phyloP scores from a whole-genome alignment of 2,113 vertebrate species.

The Turdus rufiventris region DNA sequence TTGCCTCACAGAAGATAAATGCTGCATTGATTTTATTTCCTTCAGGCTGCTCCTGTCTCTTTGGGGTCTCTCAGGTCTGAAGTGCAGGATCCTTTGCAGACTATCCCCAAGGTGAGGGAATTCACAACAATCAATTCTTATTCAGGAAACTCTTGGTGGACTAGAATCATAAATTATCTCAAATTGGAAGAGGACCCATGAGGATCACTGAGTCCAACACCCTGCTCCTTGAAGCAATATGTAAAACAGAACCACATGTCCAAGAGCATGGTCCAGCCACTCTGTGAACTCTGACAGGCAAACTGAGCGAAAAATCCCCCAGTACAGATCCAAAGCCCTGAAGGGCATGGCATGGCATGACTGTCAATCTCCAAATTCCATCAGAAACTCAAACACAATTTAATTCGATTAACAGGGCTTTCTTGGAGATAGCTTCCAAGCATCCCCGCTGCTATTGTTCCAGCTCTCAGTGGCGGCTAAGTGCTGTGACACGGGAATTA shows the following conservation, averaged over 20 bases:
- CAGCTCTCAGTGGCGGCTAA: background rate
- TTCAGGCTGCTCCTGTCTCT: background rate
- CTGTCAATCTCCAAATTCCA: background rate
- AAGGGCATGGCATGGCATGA: background rate
- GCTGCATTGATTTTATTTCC: background rate
- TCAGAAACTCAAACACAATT: background rate
- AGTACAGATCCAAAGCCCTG: background rate
- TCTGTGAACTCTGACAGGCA: background rate
- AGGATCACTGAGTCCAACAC: background rate
- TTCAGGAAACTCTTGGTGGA: background rate
- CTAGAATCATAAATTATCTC: background rate
- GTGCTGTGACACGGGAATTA: rapidly evolving
- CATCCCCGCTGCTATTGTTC: background rate
- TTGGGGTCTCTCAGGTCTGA: background rate
- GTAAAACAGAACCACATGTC: background rate
- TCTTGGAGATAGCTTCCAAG: background rate
- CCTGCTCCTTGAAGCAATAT: background rate
- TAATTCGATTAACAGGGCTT: background rate
- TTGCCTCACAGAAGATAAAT: background rate
- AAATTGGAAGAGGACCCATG: background rate
- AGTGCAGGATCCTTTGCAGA: background rate
- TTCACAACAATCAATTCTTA: background rate
- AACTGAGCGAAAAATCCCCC: background rate
- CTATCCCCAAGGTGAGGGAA: background rate
- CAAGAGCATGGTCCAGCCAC: rapidly evolving